phyloP scores from a whole-genome alignment of 2,888 invertebrate species.

The Heteromurus nitidus region DNA sequence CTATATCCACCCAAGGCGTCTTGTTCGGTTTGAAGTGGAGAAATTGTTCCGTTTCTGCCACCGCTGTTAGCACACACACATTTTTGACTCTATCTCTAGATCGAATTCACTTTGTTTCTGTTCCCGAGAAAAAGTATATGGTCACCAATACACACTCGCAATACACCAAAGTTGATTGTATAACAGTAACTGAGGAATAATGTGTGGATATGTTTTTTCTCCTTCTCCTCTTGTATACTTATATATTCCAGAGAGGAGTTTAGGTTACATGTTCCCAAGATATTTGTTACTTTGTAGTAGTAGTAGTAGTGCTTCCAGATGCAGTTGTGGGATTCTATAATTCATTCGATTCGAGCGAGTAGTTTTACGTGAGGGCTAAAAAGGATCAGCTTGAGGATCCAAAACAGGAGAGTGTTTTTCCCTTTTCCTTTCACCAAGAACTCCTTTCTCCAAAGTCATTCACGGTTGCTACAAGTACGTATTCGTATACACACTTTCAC shows the following conservation, averaged over 20 bases:
- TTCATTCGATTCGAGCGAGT: constrained; percentile 9
- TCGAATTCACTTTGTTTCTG: too few relatives aligned
- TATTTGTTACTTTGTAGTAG: too few relatives aligned
- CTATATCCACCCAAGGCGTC: background rate
- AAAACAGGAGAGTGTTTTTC: constrained; percentile 17
- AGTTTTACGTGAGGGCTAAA: constrained; percentile 42
- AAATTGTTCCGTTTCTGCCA: background rate
- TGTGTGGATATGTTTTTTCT: background rate
- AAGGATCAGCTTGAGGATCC: constrained; percentile 41
- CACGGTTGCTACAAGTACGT: too few relatives aligned
- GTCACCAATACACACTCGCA: background rate
- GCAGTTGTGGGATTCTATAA: background rate
- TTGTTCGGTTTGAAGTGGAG: too few relatives aligned
- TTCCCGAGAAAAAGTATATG: too few relatives aligned
- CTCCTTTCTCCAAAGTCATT: constrained; percentile 4
- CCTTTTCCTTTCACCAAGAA: background rate
- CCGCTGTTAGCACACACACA: too few relatives aligned
- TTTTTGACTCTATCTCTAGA: too few relatives aligned
- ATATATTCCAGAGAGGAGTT: too few relatives aligned
- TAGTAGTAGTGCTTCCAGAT: background rate
- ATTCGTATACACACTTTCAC: constrained; percentile 20
- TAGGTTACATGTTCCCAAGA: too few relatives aligned
- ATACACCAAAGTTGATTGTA: background rate
- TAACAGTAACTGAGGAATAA: background rate
- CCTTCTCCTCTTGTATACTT: too few relatives aligned